Evolutionary conservation across 2,113 vertebrate species (phyloP).

Genomic region (Calyptomena viridis): DNA sequence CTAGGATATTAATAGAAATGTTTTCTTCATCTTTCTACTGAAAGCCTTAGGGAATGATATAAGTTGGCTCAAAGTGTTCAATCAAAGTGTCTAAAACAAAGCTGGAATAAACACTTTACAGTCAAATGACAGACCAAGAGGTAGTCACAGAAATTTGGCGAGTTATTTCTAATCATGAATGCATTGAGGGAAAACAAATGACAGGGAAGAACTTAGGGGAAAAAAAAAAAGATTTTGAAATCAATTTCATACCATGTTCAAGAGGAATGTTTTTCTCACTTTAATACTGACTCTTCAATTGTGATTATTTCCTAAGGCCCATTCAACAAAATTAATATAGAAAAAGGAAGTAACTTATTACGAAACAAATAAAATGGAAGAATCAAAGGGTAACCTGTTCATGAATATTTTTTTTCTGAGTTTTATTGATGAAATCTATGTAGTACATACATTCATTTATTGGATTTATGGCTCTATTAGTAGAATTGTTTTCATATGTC

Average conservation of each 20-base stretch:
- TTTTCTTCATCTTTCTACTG: neutral
- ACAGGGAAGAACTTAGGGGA: neutral
- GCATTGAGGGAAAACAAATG: neutral
- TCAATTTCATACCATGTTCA: neutral
- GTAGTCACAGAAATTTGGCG: neutral
- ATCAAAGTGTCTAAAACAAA: conserved; percentile 14
- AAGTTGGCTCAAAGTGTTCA: neutral
- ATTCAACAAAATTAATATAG: neutral
- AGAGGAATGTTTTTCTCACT: neutral
- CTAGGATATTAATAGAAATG: neutral
- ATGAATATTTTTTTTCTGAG: neutral
- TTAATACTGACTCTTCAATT: neutral
- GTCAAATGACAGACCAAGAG: neutral
- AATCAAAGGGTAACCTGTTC: conserved; percentile 1
- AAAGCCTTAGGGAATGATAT: neutral
- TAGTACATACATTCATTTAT: neutral
- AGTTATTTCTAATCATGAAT: conserved; percentile 4
- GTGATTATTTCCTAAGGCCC: conserved; percentile 1
- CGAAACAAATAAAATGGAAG: conserved; percentile 18
- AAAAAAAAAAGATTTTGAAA: neutral
- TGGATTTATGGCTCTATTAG: conserved; percentile 10
- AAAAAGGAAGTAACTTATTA: neutral
- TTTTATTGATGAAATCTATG: conserved; percentile 4
- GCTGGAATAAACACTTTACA: neutral
- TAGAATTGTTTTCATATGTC: neutral